Evolutionary conservation across 1,140 invertebrate species (phyloP).

Genomic region (Drosophila ficusphila): DNA sequence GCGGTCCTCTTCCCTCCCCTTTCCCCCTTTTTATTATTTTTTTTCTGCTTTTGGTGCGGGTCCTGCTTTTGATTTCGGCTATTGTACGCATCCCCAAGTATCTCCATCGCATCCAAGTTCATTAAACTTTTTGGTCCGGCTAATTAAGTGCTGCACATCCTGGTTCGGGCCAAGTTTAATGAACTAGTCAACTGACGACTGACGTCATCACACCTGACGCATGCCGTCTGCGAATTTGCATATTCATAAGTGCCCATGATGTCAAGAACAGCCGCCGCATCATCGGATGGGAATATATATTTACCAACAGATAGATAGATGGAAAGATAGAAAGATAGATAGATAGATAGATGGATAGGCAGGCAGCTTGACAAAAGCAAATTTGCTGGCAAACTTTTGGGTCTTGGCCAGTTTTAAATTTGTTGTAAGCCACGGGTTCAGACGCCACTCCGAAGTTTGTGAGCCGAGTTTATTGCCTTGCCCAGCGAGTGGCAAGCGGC

Average conservation of each 20-base stretch:
- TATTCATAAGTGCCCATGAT: slow-evolving; percentile 58
- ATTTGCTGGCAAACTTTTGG: slow-evolving; percentile 53
- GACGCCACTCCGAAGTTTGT: slow-evolving; percentile 27
- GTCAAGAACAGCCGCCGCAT: slow-evolving; percentile 13
- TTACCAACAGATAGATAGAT: not conserved
- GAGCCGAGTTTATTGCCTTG: slow-evolving; percentile 23
- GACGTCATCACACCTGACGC: slow-evolving; percentile 69
- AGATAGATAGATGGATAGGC: slow-evolving; percentile 8
- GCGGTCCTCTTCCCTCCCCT: too few species aligned
- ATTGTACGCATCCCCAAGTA: slow-evolving; percentile 7
- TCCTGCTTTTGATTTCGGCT: slow-evolving; percentile 62
- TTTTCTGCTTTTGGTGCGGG: slow-evolving; percentile 25
- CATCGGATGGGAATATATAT: not conserved
- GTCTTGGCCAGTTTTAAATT: slow-evolving; percentile 53
- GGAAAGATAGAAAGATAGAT: not conserved
- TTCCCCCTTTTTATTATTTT: too few species aligned
- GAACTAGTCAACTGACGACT: slow-evolving; percentile 53
- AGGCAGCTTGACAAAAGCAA: slow-evolving; percentile 42
- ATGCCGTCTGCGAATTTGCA: slow-evolving; percentile 56
- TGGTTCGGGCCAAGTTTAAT: slow-evolving; percentile 55
- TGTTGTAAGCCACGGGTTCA: slow-evolving; percentile 41
- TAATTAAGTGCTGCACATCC: slow-evolving; percentile 69
- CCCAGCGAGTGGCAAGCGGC: slow-evolving; percentile 4
- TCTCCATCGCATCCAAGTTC: slow-evolving; percentile 41
- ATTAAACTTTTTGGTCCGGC: slow-evolving; percentile 67